Evolutionary conservation across 2,888 invertebrate species (phyloP).

Genomic region (Apotomis capreana): DNA sequence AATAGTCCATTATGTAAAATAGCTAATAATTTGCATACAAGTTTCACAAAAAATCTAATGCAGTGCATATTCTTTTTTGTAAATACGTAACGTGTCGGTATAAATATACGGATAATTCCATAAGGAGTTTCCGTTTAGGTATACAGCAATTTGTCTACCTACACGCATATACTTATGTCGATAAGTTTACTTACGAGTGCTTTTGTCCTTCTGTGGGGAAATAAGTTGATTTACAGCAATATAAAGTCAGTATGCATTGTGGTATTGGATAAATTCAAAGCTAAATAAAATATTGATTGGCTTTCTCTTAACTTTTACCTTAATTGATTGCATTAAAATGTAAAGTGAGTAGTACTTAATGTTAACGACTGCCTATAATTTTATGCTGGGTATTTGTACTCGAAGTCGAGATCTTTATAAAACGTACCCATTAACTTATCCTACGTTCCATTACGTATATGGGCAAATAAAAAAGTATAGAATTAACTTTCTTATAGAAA

Average conservation of each 20-base stretch:
- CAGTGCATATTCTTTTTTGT: conserved; percentile 5
- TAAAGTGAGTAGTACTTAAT: background rate
- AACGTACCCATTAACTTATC: background rate
- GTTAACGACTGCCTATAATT: background rate
- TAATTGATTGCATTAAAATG: conserved; percentile 19
- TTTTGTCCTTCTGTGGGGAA: conserved; percentile 17
- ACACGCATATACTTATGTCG: conserved; percentile 17
- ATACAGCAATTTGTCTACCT: background rate
- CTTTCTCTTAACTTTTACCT: conserved; percentile 24
- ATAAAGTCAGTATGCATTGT: background rate
- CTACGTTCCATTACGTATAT: background rate
- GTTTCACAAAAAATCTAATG: conserved; percentile 16
- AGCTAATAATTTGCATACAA: conserved; percentile 28
- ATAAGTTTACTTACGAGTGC: background rate
- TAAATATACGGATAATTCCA: conserved; percentile 16
- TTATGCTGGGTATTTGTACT: background rate
- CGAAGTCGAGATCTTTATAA: background rate
- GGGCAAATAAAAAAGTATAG: too few species aligned
- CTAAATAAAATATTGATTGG: conserved; percentile 10
- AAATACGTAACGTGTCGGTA: conserved; percentile 9
- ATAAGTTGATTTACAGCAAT: background rate
- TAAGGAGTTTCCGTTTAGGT: conserved; percentile 13
- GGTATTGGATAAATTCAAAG: conserved; percentile 3
- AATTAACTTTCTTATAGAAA: too few species aligned
- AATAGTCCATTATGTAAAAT: conserved; percentile 19